Evolutionary conservation across 2,113 vertebrate genomes (phyloP), one percentile per base, ranked within the genome.

Genomic region (Rhineura floridana): DNA sequence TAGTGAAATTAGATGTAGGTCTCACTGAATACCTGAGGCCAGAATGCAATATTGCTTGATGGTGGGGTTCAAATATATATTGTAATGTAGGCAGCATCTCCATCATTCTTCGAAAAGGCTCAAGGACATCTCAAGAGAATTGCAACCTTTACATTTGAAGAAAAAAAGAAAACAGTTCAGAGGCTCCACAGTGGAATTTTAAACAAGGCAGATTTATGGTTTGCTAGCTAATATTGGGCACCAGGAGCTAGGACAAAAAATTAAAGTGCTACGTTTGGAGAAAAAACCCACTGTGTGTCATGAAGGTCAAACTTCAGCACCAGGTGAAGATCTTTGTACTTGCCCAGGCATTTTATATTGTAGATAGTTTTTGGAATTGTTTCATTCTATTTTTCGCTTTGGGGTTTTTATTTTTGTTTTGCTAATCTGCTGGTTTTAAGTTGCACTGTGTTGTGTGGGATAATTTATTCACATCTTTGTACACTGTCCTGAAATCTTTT

Each of bases 161-260:
- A 83, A 44, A 73, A 91, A 86, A 87, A 90, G 79, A 83, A 91
- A 91, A 87, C 81, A 82, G 88, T 91, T 75, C 30, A 86, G 80
- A 88, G n/a, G 39, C 88, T 6, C 46, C 50, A 50, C 9, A 78
- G 82, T 86, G 39, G 3, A 89, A 59, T 87, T 89, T 30, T 59
- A 25, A 78, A 80, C 55, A 63, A 85, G 70, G 67, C 6, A 84
- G 55, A 86, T 39, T 84, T 76, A 72, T 75, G 65, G 55, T 59
- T 55, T 88, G 33, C 23, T 52, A 3, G 28, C 63, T 65, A 52
- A 63, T 87, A 69, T 83, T 63, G 42, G 21, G 50, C 59, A 23
- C 2, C 89, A 75, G 9, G 76, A n/a, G 33, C 3, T 59, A 25
- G 19, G 78, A 21, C 77, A 59, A 59, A 59, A 80, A 39, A 4